Conservation (phyloP, 2,888 invertebrate species). For the Limnephilus marmoratus region DNA sequence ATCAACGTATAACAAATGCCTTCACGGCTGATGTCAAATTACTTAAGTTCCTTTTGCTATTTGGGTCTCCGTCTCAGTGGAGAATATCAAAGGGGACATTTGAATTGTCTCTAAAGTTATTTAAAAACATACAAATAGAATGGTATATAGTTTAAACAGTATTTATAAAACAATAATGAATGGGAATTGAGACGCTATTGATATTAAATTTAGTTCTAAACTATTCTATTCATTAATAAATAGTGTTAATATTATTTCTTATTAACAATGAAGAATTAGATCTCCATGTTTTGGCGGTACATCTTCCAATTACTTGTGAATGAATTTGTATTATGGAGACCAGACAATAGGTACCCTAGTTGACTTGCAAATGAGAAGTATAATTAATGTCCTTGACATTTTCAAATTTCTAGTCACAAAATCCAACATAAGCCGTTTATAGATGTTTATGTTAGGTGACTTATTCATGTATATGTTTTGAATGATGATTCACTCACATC, state of each 20-base stretch:
- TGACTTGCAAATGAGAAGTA: neutral
- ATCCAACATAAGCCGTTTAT: neutral
- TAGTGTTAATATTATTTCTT: neutral
- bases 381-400: neutral
- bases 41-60: conserved; percentile 32
- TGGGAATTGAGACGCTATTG: neutral
- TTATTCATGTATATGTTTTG: neutral
- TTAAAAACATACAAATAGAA: neutral
- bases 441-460: neutral
- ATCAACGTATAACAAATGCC: conserved; percentile 69
- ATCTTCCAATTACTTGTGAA: neutral
- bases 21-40: conserved; percentile 45
- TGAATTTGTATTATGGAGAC: neutral
- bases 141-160: neutral
- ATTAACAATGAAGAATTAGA: neutral
- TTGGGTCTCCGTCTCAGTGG: neutral
- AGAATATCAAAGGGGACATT: neutral
- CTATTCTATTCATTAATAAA: neutral
- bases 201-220: neutral
- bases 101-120: neutral
- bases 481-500: neutral
- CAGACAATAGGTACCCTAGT: neutral
- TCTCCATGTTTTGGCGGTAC: neutral
- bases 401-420: neutral
- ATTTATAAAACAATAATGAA: neutral